Evolutionary conservation across 2,113 vertebrate species (phyloP).

Genomic region (Seriola quinqueradiata): DNA sequence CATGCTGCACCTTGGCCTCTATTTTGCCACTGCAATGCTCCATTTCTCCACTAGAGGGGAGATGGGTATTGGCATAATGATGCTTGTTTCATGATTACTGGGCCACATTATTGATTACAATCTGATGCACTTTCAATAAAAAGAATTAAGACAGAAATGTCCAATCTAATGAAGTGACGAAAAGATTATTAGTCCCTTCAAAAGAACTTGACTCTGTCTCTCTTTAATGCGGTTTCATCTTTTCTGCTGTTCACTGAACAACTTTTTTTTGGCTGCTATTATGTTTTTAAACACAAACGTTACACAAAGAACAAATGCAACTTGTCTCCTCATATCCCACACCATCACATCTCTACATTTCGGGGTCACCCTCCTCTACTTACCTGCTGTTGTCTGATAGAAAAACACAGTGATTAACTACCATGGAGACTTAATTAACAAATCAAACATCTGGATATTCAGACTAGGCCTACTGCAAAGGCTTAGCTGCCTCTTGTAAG

Average conservation of each 20-base stretch:
- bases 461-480: conserved; percentile 64
- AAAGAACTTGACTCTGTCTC: neutral
- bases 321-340: conserved; percentile 20
- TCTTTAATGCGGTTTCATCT: neutral
- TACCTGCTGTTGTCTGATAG: conserved; percentile 74
- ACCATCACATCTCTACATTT: conserved; percentile 39
- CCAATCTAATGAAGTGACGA: neutral
- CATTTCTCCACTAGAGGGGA: conserved; percentile 75
- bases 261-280: conserved; percentile 17
- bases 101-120: neutral
- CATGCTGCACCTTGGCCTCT: conserved; percentile 1
- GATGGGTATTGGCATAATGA: conserved; percentile 33
- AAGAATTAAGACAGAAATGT: neutral
- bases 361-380: conserved; percentile 57
- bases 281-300: conserved; percentile 24
- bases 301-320: conserved; percentile 27
- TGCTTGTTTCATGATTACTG: neutral
- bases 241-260: conserved; percentile 24
- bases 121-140: neutral
- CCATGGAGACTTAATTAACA: conserved; percentile 85
- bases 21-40: conserved; percentile 24
- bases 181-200: neutral
- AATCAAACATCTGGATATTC: conserved; percentile 85
- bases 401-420: conserved; percentile 70
- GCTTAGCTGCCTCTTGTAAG: conserved; percentile 55